These are phyloP conservation scores for Ganaspis sp. DNA, from an alignment of 1,140 invertebrate genomes.

Conservation along the genomic window DNA sequence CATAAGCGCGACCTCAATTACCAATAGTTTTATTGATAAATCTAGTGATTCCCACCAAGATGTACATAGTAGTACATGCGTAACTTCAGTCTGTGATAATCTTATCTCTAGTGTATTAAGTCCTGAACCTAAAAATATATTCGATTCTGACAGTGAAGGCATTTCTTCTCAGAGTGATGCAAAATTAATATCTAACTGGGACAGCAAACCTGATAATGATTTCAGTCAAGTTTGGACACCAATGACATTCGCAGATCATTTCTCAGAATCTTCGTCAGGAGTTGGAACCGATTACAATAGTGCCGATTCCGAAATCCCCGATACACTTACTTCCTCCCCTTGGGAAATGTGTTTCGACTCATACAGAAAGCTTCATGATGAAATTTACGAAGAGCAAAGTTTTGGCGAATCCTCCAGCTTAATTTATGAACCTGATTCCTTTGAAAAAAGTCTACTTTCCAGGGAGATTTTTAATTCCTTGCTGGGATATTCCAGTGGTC, in stretches of 20 bases:
- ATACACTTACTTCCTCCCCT: not conserved
- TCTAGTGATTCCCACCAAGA: not conserved
- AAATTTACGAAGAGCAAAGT: constrained; percentile 30
- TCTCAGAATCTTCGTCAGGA: constrained; percentile 27
- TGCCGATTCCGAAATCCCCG: not conserved
- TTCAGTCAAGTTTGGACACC: constrained; percentile 44
- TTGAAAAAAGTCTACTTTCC: constrained; percentile 48
- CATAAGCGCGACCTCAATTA: not conserved
- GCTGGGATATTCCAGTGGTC: constrained; percentile 45
- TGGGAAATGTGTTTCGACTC: constrained; percentile 39
- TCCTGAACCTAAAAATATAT: constrained; percentile 37
- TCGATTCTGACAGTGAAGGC: constrained; percentile 28
- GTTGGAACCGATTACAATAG: not conserved
- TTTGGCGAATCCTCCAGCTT: not conserved
- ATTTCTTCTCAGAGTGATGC: constrained; percentile 23
- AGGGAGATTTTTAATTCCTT: constrained; percentile 45
- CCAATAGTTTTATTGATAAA: constrained; percentile 9
- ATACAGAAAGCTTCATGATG: constrained; percentile 30
- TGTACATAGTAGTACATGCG: constrained; percentile 21
- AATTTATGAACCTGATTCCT: not conserved
- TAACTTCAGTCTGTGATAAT: constrained; percentile 37
- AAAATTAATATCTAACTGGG: not conserved
- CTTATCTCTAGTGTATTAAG: constrained; percentile 36
- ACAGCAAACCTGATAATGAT: constrained; percentile 21
- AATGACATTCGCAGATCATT: constrained; percentile 50